Evolutionary conservation across 2,888 invertebrate species (phyloP).

Genomic region (Phlogophora meticulosa): DNA sequence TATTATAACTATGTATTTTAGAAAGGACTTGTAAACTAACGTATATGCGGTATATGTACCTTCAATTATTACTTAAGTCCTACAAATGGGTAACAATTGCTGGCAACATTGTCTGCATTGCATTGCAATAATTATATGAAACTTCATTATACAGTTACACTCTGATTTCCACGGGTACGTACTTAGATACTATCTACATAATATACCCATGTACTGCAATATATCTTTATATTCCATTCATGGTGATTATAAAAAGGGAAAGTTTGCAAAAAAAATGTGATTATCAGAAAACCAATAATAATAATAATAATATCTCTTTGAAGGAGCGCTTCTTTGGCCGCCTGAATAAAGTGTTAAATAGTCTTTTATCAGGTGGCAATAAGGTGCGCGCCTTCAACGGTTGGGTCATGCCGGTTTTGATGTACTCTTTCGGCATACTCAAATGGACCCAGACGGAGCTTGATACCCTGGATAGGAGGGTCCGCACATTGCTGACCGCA

Average conservation of each 20-base stretch:
- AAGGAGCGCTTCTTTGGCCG: too few relatives aligned
- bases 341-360: too few relatives aligned
- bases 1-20: not conserved
- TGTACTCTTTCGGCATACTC: too few relatives aligned
- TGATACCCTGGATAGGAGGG: too few relatives aligned
- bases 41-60: not conserved
- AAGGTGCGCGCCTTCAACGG: too few relatives aligned
- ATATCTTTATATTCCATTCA: constrained; percentile 9
- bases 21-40: not conserved
- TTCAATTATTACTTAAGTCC: constrained; percentile 39
- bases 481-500: too few relatives aligned
- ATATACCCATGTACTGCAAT: constrained; percentile 31
- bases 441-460: too few relatives aligned
- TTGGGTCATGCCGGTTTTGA: too few relatives aligned
- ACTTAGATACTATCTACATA: constrained; percentile 41
- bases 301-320: too few relatives aligned
- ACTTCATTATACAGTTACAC: constrained; percentile 74
- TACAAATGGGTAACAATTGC: constrained; percentile 46
- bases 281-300: not conserved
- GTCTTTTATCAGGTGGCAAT: too few relatives aligned
- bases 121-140: constrained; percentile 63
- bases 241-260: constrained; percentile 20
- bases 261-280: constrained; percentile 18
- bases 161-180: constrained; percentile 70
- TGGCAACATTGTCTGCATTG: constrained; percentile 44